A percentile compares a stretch with the other conserved stretches of the same genome.
phyloP scores from a whole-genome alignment of 2,888 invertebrate genomes.

The Amblyjoppa fuscipennis region DNA sequence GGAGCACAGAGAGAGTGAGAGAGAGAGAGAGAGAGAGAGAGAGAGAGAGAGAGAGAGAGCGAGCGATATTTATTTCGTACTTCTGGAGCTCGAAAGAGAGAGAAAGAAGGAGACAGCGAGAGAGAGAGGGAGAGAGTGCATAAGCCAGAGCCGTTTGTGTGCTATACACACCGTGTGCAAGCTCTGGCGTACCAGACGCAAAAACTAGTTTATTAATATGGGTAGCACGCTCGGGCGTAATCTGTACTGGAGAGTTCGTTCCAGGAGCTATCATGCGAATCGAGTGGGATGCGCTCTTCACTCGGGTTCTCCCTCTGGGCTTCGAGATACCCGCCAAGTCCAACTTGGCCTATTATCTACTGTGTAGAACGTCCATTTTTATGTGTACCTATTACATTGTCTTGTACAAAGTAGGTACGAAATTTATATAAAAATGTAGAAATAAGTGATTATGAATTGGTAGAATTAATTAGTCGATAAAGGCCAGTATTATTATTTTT shows the following conservation, averaged over 20 bases:
- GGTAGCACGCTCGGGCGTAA: constrained; percentile 75
- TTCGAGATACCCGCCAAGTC: constrained; percentile 32
- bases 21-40: not conserved
- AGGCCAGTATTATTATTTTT: not conserved
- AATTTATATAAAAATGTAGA: not conserved
- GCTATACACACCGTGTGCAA: constrained; percentile 43
- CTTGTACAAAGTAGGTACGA: not conserved
- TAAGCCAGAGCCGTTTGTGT: constrained; percentile 21
- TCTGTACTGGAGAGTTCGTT: constrained; percentile 67
- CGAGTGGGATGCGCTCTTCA: constrained; percentile 38
- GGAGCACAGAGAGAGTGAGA: not conserved
- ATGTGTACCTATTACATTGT: not conserved
- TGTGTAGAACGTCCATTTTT: not conserved
- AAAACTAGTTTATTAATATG: constrained; percentile 81
- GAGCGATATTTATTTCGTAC: no score
- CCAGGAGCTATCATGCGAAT: constrained; percentile 66
- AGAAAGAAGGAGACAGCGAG: not conserved
- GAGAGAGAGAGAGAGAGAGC: not conserved
- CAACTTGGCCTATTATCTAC: not conserved
- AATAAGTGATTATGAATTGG: not conserved
- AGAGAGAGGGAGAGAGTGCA: not conserved
- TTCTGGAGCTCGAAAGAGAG: not conserved
- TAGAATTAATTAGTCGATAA: not conserved
- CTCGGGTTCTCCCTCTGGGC: constrained; percentile 25
- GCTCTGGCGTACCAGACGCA: constrained; percentile 48